phyloP scores from a whole-genome alignment of 2,888 invertebrate genomes.

The Drosophila robusta region DNA sequence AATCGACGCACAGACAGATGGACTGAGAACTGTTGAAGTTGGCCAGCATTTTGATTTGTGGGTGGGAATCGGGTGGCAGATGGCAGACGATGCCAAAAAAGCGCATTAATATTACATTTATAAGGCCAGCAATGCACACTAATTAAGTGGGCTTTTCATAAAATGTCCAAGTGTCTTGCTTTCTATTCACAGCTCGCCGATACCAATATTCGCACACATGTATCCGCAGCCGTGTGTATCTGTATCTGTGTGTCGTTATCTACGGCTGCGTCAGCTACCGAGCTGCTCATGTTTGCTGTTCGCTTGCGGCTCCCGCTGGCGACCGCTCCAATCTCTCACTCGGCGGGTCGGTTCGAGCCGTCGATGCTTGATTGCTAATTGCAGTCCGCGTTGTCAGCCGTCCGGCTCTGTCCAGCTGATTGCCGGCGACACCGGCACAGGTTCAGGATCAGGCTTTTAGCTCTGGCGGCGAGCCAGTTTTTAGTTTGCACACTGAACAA shows the following conservation, averaged over 20 bases:
- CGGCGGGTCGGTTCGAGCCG: conserved; percentile 31
- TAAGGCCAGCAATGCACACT: conserved; percentile 52
- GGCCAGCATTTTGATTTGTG: conserved; percentile 64
- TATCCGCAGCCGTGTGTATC: conserved; percentile 30
- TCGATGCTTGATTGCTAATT: conserved; percentile 78
- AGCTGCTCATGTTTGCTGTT: conserved; percentile 57
- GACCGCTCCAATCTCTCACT: conserved; percentile 62
- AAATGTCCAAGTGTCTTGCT: conserved; percentile 59
- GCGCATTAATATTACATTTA: conserved; percentile 71
- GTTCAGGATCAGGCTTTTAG: conserved; percentile 17
- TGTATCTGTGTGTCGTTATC: conserved; percentile 24
- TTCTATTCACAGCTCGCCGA: conserved; percentile 53
- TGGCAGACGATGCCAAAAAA: conserved; percentile 59
- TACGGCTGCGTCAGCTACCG: conserved; percentile 56
- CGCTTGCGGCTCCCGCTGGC: conserved; percentile 28
- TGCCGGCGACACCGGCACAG: conserved; percentile 52
- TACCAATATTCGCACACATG: conserved; percentile 28
- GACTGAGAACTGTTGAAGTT: conserved; percentile 22
- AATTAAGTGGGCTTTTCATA: conserved; percentile 80
- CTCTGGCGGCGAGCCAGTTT: conserved; percentile 43
- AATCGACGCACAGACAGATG: conserved; percentile 28
- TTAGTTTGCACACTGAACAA: conserved; percentile 25
- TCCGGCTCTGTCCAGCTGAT: conserved; percentile 50
- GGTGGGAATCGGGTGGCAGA: conserved; percentile 57
- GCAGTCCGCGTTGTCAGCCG: conserved; percentile 58